phyloP scores from a whole-genome alignment of 2,888 invertebrate species.

The Eustalomyia histrio region DNA sequence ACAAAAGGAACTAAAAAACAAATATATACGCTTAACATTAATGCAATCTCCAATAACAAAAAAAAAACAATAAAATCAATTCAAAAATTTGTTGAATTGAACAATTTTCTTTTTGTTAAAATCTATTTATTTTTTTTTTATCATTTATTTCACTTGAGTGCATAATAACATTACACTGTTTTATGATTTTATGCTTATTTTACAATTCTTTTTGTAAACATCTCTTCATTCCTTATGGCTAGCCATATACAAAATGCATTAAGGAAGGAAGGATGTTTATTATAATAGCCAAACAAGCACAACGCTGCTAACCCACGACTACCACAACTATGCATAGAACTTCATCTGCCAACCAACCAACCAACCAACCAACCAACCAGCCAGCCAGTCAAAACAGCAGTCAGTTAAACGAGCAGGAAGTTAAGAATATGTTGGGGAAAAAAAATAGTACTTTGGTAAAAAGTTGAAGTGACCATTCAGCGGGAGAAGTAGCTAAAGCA shows the following conservation, averaged over 20 bases:
- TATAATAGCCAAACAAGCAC: constrained; percentile 35
- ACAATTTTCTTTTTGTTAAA: too few species aligned
- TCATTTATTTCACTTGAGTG: constrained; percentile 32
- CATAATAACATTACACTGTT: constrained; percentile 21
- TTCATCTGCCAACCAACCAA: background rate
- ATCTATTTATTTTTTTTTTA: background rate
- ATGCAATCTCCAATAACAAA: too few species aligned
- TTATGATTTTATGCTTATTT: constrained; percentile 21
- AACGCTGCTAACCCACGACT: background rate
- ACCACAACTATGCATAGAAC: background rate
- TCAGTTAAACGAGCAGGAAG: background rate
- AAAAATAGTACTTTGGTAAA: background rate
- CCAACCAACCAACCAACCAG: too few species aligned
- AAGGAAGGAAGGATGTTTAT: constrained; percentile 41
- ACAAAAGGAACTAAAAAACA: too few species aligned
- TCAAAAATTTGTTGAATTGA: too few species aligned
- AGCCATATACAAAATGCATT: constrained; percentile 39
- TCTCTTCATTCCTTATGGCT: constrained; percentile 17
- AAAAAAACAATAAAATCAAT: too few species aligned
- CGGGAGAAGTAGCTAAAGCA: constrained; percentile 7
- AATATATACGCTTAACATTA: too few species aligned
- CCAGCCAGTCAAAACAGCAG: background rate
- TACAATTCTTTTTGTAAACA: constrained; percentile 8
- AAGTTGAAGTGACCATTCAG: background rate
- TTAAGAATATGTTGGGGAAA: background rate